These are phyloP conservation scores for Rhagoletis zephyria DNA, from an alignment of 1,140 invertebrate species.

Conservation along the genomic window DNA sequence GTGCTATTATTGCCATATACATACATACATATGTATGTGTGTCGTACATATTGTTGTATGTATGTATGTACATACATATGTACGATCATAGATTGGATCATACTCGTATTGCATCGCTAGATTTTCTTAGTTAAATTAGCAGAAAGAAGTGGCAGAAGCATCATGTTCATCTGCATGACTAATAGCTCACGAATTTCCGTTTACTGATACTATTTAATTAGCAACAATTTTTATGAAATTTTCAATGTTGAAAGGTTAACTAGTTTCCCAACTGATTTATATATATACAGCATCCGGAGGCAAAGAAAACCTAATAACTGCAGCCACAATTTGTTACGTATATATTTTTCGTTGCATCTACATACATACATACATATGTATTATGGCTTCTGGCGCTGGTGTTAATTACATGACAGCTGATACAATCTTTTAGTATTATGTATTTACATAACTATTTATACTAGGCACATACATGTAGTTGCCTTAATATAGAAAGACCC, in stretches of 20 bases:
- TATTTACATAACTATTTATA: background rate
- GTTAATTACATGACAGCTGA: conserved; percentile 42
- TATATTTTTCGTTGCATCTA: background rate
- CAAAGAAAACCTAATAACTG: background rate
- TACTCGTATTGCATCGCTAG: no score
- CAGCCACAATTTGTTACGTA: background rate
- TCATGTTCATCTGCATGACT: no score
- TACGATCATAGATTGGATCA: background rate
- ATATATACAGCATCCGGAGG: background rate
- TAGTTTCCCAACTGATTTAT: background rate
- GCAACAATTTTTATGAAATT: no score
- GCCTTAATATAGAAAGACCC: no score
- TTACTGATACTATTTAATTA: background rate
- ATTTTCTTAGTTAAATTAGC: no score
- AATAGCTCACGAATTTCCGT: background rate
- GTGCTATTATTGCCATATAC: no score
- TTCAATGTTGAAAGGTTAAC: no score
- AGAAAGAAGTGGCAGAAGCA: no score
- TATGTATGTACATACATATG: background rate
- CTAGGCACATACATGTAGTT: no score
- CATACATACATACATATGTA: background rate
- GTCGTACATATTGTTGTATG: background rate
- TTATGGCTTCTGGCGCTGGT: background rate
- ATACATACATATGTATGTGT: no score
- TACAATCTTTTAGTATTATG: background rate